Base-by-base conservation (phyloP, 2,113 vertebrate species). In the Corythornis madagascariensis region DNA sequence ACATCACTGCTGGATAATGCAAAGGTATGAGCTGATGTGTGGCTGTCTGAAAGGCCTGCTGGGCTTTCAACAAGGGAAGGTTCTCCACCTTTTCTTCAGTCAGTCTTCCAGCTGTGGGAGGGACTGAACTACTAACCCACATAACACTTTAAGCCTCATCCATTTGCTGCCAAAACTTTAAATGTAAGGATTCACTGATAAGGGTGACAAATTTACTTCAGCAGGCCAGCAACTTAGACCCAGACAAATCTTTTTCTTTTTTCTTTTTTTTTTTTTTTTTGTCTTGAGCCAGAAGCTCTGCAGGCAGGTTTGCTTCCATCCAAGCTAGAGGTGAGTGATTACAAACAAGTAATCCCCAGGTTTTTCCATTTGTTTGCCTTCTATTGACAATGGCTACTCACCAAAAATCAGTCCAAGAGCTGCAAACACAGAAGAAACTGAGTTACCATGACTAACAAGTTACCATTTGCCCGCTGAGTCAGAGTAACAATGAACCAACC, bases 381-480 rank as follows among this genome's bases (percentile, higher is more conserved):
- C 52, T 40, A 28, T 1, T 57, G 64, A 40, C 77, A 79, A 63
- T 3, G 24, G 77, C 59, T 47, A 53, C 33, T 38, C 71, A 91
- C 38, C 64, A 63, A 82, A 87, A 87, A 74, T 33, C 50, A 80
- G 33, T 55, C 64, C 64, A 88, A 86, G 60, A 91, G 29, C 71
- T 86, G 70, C 89, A 83, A 74, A 86, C 33, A 66, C 47, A 66
- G 50, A 91, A 76, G 75, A 56, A 59, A 52, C 0, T 22, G 38
- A 91, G 79, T 86, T 94, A 85, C 59, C 55, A 53, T 55, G 66
- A 72, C 87, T 92, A 90, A 75, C 38, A 72, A 87, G 82, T 73
- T 82, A 52, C 55, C 56, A 67, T 77, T 91, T 88, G 72, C 69
- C 43, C 80, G 67, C 53, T n/a, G 7, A 92, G 60, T 59, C 85